Percentiles rank a stretch among this genome's conserved stretches.
Evolutionary conservation across 2,113 vertebrate genomes (phyloP).

Genomic region (Hyaena hyaena): DNA sequence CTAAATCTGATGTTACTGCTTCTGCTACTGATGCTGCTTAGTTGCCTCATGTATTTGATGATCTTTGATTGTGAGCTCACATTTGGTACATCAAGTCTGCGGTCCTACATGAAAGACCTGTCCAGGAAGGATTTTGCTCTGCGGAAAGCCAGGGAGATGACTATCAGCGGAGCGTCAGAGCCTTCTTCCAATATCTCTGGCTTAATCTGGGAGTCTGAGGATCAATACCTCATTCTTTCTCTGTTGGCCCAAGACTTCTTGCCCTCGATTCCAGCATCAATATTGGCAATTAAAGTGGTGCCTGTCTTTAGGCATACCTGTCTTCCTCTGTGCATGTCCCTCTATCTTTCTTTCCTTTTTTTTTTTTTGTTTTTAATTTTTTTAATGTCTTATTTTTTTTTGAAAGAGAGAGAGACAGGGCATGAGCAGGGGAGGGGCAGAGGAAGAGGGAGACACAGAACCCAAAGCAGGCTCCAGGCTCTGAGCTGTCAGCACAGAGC

Average conservation of each 20-base stretch:
- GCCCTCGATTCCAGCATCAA: background rate
- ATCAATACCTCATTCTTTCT: background rate
- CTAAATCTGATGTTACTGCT: background rate
- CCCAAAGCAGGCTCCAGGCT: too few relatives aligned
- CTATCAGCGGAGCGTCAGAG: background rate
- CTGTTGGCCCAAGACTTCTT: background rate
- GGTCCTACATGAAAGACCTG: background rate
- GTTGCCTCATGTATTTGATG: background rate
- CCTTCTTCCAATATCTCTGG: background rate
- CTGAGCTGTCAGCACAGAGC: too few relatives aligned
- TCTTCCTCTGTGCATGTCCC: background rate
- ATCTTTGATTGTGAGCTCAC: background rate
- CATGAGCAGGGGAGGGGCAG: too few relatives aligned
- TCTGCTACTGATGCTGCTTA: background rate
- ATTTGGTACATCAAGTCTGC: background rate
- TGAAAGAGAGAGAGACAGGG: too few relatives aligned
- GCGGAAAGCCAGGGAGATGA: background rate
- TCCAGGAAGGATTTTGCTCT: background rate
- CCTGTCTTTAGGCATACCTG: background rate
- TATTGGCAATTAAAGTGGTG: background rate
- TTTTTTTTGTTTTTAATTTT: background rate
- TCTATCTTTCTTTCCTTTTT: background rate
- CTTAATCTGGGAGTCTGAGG: background rate
- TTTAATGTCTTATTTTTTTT: too few relatives aligned
- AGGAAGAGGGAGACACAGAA: too few relatives aligned